These are phyloP conservation scores for Folsomia candida DNA, from an alignment of 2,888 invertebrate species.

Conservation along the genomic window DNA sequence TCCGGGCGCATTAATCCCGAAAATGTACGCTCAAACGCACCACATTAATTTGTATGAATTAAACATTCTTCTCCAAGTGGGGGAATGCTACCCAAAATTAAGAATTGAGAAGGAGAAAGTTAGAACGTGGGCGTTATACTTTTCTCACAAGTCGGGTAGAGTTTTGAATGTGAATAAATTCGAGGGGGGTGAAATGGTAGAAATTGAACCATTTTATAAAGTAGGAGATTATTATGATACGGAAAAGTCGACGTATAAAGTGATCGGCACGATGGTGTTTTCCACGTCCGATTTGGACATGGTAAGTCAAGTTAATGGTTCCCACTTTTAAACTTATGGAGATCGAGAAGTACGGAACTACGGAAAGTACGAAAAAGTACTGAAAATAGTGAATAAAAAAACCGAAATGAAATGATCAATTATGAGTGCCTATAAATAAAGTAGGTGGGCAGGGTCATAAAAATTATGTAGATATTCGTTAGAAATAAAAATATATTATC, in stretches of 20 bases:
- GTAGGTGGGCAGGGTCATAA: no score
- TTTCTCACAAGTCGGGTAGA: not conserved
- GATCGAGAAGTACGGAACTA: no score
- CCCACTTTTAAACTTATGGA: no score
- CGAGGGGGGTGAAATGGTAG: not conserved
- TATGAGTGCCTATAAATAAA: no score
- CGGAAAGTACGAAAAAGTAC: no score
- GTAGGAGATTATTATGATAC: not conserved
- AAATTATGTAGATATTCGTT: no score
- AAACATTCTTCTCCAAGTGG: not conserved
- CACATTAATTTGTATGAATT: not conserved
- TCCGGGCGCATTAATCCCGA: slow-evolving; percentile 5
- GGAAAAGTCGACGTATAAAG: slow-evolving; percentile 5
- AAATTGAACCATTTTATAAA: not conserved
- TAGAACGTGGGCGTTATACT: not conserved
- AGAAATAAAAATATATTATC: no score
- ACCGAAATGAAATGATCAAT: no score
- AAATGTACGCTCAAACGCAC: slow-evolving; percentile 1
- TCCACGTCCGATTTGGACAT: no score
- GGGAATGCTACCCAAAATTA: not conserved
- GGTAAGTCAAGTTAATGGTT: no score
- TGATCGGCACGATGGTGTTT: not conserved
- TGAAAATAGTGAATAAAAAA: no score
- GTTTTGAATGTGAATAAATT: not conserved
- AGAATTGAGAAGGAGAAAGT: not conserved